A percentile compares a stretch with the other conserved stretches of the same genome.
These are phyloP conservation scores for fruit fly (Drosophila melanogaster) DNA, from an alignment of 1,140 invertebrate genomes.

Conservation along the genomic window Release_6_plus_ISO1_MT NC_004354.4:21247001-21247500, in stretches of 20 bases:
- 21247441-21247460: slow-evolving; percentile 65
- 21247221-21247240: slow-evolving; percentile 65
- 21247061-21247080: slow-evolving; percentile 24
- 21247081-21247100: slow-evolving; percentile 53
- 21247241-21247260: slow-evolving; percentile 15
- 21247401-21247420: slow-evolving; percentile 59
- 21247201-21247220: slow-evolving; percentile 60
- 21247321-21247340: slow-evolving; percentile 22
- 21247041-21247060: not conserved
- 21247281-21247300: slow-evolving; percentile 53
- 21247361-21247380: not conserved
- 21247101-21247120: slow-evolving; percentile 72
- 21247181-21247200: not conserved
- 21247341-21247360: not conserved
- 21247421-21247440: slow-evolving; percentile 73
- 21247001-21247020: not conserved
- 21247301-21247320: slow-evolving; percentile 70
- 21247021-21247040: not conserved
- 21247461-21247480: slow-evolving; percentile 82
- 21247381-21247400: slow-evolving; percentile 4
- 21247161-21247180: slow-evolving; percentile 30
- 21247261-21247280: slow-evolving; percentile 36
- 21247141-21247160: slow-evolving; percentile 54
- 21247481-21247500: slow-evolving; percentile 57
- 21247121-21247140: slow-evolving; percentile 25